Conservation (phyloP, 2,888 invertebrate genomes). For the Zonitis immaculata region DNA sequence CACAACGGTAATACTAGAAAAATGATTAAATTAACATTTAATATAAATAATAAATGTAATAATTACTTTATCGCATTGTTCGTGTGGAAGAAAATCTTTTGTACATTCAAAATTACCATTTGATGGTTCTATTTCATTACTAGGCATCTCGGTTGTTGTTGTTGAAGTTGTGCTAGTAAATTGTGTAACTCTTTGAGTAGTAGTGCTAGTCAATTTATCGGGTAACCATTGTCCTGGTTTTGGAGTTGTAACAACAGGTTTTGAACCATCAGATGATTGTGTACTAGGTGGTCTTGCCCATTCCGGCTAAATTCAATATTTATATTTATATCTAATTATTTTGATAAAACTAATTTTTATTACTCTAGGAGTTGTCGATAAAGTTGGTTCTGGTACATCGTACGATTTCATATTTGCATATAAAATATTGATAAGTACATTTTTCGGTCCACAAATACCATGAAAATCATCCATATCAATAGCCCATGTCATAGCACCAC, state of each 20-base stretch:
- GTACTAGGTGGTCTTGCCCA: conserved; percentile 79
- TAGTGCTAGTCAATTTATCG: conserved; percentile 21
- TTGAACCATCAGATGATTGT: conserved; percentile 44
- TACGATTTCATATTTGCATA: conserved; percentile 68
- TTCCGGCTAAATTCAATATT: conserved; percentile 58
- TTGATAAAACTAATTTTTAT: conserved; percentile 25
- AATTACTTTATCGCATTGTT: conserved; percentile 56
- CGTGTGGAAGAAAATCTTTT: conserved; percentile 56
- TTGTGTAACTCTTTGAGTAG: conserved; percentile 20
- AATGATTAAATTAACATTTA: conserved; percentile 6
- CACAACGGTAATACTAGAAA: conserved; percentile 81
- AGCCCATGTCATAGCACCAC: conserved; percentile 91
- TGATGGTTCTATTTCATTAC: conserved; percentile 29
- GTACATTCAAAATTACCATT: conserved; percentile 48
- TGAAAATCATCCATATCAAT: conserved; percentile 89
- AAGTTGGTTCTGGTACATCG: conserved; percentile 62
- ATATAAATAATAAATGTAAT: not conserved
- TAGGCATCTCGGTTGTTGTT: conserved; percentile 6
- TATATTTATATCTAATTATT: not conserved
- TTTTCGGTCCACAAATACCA: conserved; percentile 74
- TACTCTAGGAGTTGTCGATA: conserved; percentile 65
- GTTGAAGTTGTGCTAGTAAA: conserved; percentile 22
- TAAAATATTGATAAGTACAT: conserved; percentile 69
- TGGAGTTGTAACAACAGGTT: conserved; percentile 30
- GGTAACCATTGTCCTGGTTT: conserved; percentile 38